These are phyloP conservation scores for Stegana nigrithorax DNA, from an alignment of 2,888 invertebrate species.

Conservation along the genomic window DNA sequence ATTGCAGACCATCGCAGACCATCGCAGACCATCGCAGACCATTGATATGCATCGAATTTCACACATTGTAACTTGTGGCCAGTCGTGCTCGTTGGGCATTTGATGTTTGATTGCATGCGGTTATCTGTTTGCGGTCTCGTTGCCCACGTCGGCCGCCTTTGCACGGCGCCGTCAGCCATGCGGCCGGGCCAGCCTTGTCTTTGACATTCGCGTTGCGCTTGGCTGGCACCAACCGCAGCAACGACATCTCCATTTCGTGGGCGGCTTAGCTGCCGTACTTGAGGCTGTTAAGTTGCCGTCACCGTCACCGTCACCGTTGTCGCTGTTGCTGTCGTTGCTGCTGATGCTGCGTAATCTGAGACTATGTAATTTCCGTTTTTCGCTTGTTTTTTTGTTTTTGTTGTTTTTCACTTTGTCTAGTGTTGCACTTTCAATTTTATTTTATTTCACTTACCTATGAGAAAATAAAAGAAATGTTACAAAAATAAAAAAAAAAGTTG, in stretches of 20 bases:
- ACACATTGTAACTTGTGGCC: constrained; percentile 30
- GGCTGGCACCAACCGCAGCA: not conserved
- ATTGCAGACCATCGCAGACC: no score
- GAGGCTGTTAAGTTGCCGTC: not conserved
- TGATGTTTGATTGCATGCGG: constrained; percentile 33
- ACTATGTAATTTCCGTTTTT: not conserved
- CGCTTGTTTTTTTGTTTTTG: not conserved
- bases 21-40: no score
- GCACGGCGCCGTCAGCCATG: not conserved
- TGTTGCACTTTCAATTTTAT: constrained; percentile 48
- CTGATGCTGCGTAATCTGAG: not conserved
- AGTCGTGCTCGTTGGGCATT: constrained; percentile 18
- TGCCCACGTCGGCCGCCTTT: not conserved
- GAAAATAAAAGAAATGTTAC: no score
- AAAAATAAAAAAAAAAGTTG: no score
- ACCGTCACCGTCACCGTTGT: not conserved
- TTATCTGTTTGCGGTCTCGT: constrained; percentile 9
- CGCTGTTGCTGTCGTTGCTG: not conserved
- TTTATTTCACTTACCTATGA: no score
- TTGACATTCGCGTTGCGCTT: constrained; percentile 29
- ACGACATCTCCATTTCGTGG: not conserved
- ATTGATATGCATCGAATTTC: constrained; percentile 33
- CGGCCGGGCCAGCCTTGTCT: constrained; percentile 18
- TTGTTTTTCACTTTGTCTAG: no score
- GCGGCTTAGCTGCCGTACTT: not conserved